These are phyloP conservation scores for Staurois parvus DNA, from an alignment of 2,797 vertebrate genomes.

Conservation along the genomic window DNA sequence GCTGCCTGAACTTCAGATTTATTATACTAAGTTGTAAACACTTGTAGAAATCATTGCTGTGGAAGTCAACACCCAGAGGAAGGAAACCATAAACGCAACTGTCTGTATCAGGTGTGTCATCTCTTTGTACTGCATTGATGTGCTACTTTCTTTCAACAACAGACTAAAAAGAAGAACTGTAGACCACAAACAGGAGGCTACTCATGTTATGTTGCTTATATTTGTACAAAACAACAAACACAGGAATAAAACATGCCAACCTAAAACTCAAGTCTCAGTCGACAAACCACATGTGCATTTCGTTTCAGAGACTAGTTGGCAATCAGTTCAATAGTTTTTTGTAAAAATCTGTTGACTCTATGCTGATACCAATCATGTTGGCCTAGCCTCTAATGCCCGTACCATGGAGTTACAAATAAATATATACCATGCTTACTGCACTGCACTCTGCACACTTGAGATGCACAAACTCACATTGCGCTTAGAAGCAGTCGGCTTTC, in stretches of 20 bases:
- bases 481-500: too few species aligned
- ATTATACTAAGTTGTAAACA: not conserved
- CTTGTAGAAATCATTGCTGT: not conserved
- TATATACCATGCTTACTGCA: too few species aligned
- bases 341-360: not conserved
- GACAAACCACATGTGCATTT: not conserved
- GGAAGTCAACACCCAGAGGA: not conserved
- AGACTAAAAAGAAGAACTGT: not conserved
- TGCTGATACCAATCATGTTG: not conserved
- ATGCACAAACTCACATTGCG: too few species aligned
- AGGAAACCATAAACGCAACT: not conserved
- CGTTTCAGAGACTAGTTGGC: not conserved
- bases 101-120: not conserved
- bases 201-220: not conserved
- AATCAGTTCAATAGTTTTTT: not conserved
- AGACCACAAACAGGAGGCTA: slow-evolving; percentile 17
- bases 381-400: not conserved
- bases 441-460: too few species aligned
- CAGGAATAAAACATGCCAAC: not conserved
- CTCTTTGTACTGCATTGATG: not conserved
- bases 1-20: too few species aligned
- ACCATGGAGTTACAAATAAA: too few species aligned
- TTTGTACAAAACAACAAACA: not conserved
- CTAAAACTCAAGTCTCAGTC: too few species aligned
- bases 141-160: not conserved